Evolutionary conservation across 2,113 vertebrate species (phyloP).

Genomic region (Petromus typicus): DNA sequence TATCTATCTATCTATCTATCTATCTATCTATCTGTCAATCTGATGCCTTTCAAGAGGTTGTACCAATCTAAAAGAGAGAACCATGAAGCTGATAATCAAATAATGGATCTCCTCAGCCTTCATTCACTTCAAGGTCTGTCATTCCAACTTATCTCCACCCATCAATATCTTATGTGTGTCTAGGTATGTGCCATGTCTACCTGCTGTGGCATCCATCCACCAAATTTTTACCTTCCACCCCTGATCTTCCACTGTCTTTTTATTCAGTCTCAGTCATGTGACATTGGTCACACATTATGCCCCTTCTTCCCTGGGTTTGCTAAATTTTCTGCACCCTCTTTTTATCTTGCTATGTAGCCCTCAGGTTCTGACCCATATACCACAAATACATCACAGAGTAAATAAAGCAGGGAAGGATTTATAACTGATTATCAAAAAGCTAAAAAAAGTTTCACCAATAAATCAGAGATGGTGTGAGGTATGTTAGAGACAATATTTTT

Average conservation of each 20-base stretch:
- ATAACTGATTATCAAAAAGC: background rate
- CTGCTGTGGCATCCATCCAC: background rate
- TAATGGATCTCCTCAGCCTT: background rate
- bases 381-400: background rate
- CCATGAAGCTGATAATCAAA: background rate
- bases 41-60: background rate
- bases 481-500: background rate
- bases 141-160: too few species aligned
- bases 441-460: background rate
- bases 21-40: background rate
- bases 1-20: background rate
- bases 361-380: background rate
- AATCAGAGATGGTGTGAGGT: background rate
- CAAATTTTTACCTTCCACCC: background rate
- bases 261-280: background rate
- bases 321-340: background rate
- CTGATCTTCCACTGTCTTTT: background rate
- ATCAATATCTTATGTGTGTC: background rate
- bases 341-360: background rate
- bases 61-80: background rate
- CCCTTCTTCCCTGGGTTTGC: background rate
- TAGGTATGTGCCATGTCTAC: accelerated
- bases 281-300: accelerated
- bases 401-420: background rate
- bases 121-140: background rate